Conservation (phyloP, 1,140 invertebrate genomes). For the Camponotus vicinus region DNA sequence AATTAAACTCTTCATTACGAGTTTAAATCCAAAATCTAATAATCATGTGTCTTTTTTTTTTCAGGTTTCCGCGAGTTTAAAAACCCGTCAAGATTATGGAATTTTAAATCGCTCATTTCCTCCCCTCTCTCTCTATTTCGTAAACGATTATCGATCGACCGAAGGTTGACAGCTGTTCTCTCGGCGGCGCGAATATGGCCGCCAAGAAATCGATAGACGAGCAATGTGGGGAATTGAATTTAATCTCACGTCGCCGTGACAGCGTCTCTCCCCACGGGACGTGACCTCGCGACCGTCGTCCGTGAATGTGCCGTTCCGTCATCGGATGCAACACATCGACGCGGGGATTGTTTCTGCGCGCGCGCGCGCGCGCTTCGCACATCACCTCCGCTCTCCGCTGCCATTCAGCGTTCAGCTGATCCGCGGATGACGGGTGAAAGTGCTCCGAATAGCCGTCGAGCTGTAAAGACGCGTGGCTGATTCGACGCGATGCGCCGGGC, state of each 20-base stretch:
- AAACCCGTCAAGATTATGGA: too few relatives aligned
- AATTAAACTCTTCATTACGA: too few relatives aligned
- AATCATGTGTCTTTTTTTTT: too few relatives aligned
- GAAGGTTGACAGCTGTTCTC: too few relatives aligned
- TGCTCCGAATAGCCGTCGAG: conserved; percentile 66
- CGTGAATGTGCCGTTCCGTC: neutral
- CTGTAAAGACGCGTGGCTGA: conserved; percentile 58
- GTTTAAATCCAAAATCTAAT: too few relatives aligned
- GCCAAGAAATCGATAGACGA: conserved; percentile 25
- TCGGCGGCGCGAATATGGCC: neutral
- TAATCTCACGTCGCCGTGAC: neutral
- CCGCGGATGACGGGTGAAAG: conserved; percentile 68
- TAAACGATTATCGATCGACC: too few relatives aligned
- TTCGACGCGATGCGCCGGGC: conserved; percentile 33
- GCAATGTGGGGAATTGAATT: conserved; percentile 16
- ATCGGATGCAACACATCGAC: neutral
- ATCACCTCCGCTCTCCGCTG: too few relatives aligned
- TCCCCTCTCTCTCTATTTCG: too few relatives aligned
- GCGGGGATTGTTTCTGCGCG: neutral
- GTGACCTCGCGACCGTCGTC: neutral
- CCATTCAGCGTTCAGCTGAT: conserved; percentile 41
- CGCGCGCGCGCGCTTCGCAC: neutral
- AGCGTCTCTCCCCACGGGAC: neutral
- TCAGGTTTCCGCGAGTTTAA: too few relatives aligned
- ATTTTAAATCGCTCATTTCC: too few relatives aligned